Percentiles rank a stretch among this genome's conserved stretches.
Conservation (phyloP, 2,113 vertebrate species). For the Gopherus evgoodei region DNA sequence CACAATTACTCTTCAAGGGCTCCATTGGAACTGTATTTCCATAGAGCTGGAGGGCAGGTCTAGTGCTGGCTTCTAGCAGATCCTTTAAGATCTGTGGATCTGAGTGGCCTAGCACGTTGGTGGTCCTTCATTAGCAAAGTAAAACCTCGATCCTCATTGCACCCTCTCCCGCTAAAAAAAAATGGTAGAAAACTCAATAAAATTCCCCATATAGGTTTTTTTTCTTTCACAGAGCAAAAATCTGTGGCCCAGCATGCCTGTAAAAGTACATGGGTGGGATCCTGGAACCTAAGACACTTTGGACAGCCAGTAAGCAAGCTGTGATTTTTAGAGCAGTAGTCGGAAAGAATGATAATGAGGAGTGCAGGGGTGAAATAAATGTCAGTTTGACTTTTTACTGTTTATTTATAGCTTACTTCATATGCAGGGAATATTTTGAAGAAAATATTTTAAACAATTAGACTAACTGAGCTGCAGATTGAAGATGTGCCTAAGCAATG, state of each 20-base stretch:
- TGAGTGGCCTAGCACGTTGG: neutral
- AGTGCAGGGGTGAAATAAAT: neutral
- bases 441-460: neutral
- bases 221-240: neutral
- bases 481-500: neutral
- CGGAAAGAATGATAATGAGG: neutral
- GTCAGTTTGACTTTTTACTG: neutral
- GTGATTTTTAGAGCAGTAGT: neutral
- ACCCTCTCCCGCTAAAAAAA: neutral
- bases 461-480: neutral
- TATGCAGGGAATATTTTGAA: neutral
- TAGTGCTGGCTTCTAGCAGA: neutral
- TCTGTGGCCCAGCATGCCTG: neutral
- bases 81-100: neutral
- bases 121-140: neutral
- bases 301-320: neutral
- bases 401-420: neutral
- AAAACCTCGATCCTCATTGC: neutral
- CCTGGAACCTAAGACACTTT: no score
- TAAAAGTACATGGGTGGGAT: neutral
- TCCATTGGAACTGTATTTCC: neutral
- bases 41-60: neutral
- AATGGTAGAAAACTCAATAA: neutral
- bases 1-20: neutral
- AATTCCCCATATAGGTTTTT: neutral